phyloP scores from a whole-genome alignment of 2,888 invertebrate genomes.

The Cantharis rufa region DNA sequence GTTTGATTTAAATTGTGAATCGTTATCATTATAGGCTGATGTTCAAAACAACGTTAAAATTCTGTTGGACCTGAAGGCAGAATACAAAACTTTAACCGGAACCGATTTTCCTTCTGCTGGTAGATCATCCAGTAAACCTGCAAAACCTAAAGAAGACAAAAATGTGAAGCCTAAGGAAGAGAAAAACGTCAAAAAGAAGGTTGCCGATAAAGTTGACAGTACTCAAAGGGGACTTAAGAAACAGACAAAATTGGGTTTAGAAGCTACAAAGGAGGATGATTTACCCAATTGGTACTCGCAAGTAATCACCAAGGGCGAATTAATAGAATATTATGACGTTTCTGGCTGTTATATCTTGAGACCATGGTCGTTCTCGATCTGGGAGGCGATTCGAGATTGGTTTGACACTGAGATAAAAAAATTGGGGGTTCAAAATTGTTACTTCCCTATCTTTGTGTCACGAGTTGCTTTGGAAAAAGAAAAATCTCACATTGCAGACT shows the following conservation, averaged over 20 bases:
- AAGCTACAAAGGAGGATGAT: slow-evolving; percentile 90
- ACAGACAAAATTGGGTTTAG: slow-evolving; percentile 90
- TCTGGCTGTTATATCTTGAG: slow-evolving; percentile 98
- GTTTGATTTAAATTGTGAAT: too few relatives aligned
- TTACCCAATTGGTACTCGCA: slow-evolving; percentile 98
- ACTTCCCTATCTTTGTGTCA: slow-evolving; percentile 98
- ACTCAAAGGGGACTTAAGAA: slow-evolving; percentile 68
- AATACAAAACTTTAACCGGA: slow-evolving; percentile 74
- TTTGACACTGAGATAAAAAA: slow-evolving; percentile 86
- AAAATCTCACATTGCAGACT: slow-evolving; percentile 96
- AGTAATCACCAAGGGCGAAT: slow-evolving; percentile 87
- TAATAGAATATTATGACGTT: slow-evolving; percentile 99
- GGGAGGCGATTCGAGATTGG: slow-evolving; percentile 89
- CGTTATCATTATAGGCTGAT: slow-evolving; percentile 3
- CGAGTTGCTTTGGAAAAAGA: slow-evolving; percentile 88
- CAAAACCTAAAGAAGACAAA: slow-evolving; percentile 27
- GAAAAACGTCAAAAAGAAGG: slow-evolving; percentile 42
- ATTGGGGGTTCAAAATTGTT: slow-evolving; percentile 93
- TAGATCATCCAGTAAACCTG: slow-evolving; percentile 41
- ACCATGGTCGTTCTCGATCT: slow-evolving; percentile 96
- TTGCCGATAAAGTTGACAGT: not conserved
- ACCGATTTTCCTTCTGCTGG: slow-evolving; percentile 56
- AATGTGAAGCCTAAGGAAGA: slow-evolving; percentile 28
- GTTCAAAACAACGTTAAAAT: slow-evolving; percentile 62
- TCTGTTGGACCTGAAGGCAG: slow-evolving; percentile 71